Base-by-base conservation (phyloP, 37 sponge, comb jelly and placozoan genomes). In the Oscarella lobularis region DNA sequence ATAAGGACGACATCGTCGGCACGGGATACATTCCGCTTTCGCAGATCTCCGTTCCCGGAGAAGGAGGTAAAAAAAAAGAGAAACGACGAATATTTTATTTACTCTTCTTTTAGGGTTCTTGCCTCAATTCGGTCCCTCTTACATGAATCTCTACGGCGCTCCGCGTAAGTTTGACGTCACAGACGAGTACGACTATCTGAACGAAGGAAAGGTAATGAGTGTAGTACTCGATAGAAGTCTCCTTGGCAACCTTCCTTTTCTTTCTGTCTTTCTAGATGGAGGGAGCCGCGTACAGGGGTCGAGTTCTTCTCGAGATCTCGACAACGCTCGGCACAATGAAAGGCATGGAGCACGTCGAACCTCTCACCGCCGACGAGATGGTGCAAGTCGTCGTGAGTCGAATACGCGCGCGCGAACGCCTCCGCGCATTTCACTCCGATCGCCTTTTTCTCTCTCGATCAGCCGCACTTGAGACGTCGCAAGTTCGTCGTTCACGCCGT, bases 111-210 rank as follows among this genome's bases (percentile, higher is more conserved):
- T n/a, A n/a, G n/a, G 96, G 0, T 93, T 86, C 76, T 78, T 86
- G 2, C 98, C 98, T 9, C 92, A 89, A 40, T 90, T 90, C 84
- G 98, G 98, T 9, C 98, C 98, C 0, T 78, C 83, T 37, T 97
- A 85, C 60, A 75, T 97, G 70, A 97, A 97, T 78, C 71, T 93
- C 40, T 97, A 97, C 39, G 98, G 98, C 6, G 88, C 91, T 31
- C 94, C 94, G 3, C 83, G 98, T 48, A 94, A 92, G 78, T 76
- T 78, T 55, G 84, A 82, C 81, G 38, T 97, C 55, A 83, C 87
- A 2, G 86, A 85, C 78, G 88, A 93, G 83, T 84, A 67, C 67
- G 93, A 87, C 38, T 77, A 82, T 41, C 84, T 97, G 66, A 93
- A 97, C 81, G 81, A 85, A 71, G 98, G 98, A 38, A 65, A 83